Conservation (phyloP, 2,113 vertebrate genomes). For the Heterotilapia buettikoferi region DNA sequence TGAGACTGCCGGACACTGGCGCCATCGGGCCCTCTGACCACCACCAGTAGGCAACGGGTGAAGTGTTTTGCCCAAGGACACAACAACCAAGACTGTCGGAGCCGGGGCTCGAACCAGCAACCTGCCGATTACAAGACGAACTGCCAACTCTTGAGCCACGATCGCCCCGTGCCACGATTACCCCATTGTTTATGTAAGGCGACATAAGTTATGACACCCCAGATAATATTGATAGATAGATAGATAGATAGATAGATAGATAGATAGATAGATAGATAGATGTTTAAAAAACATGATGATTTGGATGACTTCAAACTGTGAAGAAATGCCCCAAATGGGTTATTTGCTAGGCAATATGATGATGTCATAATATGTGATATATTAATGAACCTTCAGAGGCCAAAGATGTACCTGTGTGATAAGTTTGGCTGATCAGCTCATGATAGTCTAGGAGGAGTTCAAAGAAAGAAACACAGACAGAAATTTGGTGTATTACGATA, state of each 20-base stretch:
- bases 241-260: not conserved
- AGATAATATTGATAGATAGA: not conserved
- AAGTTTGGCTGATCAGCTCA: not conserved
- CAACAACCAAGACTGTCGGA: not conserved
- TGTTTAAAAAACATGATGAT: not conserved
- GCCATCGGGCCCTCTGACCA: no score
- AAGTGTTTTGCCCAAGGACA: not conserved
- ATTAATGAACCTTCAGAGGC: not conserved
- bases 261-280: not conserved
- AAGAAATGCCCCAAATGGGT: not conserved
- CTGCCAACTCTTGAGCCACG: not conserved
- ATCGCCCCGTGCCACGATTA: no score
- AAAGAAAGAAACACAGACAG: not conserved
- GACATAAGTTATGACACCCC: not conserved
- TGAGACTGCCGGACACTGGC: fast-evolving
- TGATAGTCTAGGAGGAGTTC: not conserved
- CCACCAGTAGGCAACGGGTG: no score
- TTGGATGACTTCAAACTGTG: not conserved
- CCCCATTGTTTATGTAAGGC: not conserved
- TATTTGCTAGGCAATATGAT: not conserved
- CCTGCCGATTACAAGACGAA: fast-evolving
- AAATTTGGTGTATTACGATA: not conserved
- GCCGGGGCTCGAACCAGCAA: not conserved
- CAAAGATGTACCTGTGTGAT: not conserved
- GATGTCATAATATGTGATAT: not conserved